A percentile compares a stretch with the other conserved stretches of the same genome.
Conservation (phyloP, 2,113 vertebrate species). For the Pithys albifrons region DNA sequence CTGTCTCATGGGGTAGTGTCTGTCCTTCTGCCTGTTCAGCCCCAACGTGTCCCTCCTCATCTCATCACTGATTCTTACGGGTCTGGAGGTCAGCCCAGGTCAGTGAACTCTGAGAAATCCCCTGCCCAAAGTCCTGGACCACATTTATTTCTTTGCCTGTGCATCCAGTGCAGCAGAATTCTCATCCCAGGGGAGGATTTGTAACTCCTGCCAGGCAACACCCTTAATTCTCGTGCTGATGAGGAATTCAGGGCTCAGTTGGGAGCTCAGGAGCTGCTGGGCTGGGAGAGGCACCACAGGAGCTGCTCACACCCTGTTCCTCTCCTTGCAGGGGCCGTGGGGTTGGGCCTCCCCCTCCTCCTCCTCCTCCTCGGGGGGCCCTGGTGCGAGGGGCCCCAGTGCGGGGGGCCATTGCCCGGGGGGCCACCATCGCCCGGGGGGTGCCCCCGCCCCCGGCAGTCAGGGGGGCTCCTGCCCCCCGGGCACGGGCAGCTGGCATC, state of each 20-base stretch:
- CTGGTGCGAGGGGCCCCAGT: conserved; percentile 84
- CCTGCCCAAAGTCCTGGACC: neutral
- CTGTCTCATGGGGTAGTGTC: neutral
- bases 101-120: neutral
- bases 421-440: conserved; percentile 82
- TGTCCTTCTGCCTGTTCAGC: neutral
- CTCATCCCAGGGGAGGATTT: neutral
- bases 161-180: neutral
- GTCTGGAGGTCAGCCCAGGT: neutral
- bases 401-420: conserved; percentile 82
- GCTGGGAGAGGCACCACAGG: too few relatives aligned
- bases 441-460: conserved; percentile 79
- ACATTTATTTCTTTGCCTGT: neutral
- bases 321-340: conserved; percentile 84
- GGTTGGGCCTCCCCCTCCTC: conserved; percentile 77
- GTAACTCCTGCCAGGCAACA: neutral
- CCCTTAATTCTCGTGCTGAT: neutral
- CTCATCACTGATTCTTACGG: neutral
- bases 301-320: neutral
- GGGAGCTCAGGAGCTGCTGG: too few relatives aligned
- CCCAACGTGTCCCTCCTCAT: neutral
- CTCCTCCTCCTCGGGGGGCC: conserved; percentile 79
- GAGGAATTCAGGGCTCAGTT: neutral
- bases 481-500: conserved; percentile 84
- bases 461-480: conserved; percentile 79